Percentiles rank a stretch among this genome's conserved stretches.
phyloP scores from a whole-genome alignment of 2,888 invertebrate species.

The Epinotia nisella region DNA sequence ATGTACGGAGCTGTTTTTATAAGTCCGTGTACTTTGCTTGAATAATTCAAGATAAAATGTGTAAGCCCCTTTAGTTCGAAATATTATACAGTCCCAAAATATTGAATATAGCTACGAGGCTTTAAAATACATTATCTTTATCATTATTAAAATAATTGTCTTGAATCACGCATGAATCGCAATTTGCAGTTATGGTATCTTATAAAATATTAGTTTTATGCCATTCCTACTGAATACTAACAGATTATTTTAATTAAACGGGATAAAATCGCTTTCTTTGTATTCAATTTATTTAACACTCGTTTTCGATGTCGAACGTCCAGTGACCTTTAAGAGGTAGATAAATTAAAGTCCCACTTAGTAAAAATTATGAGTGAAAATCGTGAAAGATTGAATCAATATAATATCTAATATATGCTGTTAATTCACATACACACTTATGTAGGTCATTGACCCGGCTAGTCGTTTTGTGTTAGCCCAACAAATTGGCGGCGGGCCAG shows the following conservation, averaged over 20 bases:
- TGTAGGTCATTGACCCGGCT: slow-evolving; percentile 38
- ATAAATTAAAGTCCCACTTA: too few species aligned
- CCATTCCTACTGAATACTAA: too few species aligned
- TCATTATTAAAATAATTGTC: background rate
- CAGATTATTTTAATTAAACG: too few species aligned
- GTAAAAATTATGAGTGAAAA: too few species aligned
- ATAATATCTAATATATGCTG: background rate
- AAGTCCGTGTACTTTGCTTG: background rate
- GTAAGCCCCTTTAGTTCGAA: background rate
- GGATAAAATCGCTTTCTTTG: too few species aligned
- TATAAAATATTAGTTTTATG: too few species aligned
- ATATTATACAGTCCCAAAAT: background rate
- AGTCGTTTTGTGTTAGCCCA: slow-evolving; percentile 22
- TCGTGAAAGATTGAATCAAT: too few species aligned
- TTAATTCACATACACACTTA: slow-evolving; percentile 11
- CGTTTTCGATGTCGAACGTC: too few species aligned
- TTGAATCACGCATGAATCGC: too few species aligned
- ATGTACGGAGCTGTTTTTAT: slow-evolving; percentile 1
- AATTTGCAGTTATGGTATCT: too few species aligned
- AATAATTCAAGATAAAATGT: background rate
- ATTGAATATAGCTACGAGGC: background rate
- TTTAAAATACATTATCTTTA: background rate
- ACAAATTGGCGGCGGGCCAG: slow-evolving; percentile 31
- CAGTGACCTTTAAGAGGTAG: too few species aligned
- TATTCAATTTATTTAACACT: too few species aligned